phyloP scores from a whole-genome alignment of 2,888 invertebrate species.

The Nephrotoma flavescens region DNA sequence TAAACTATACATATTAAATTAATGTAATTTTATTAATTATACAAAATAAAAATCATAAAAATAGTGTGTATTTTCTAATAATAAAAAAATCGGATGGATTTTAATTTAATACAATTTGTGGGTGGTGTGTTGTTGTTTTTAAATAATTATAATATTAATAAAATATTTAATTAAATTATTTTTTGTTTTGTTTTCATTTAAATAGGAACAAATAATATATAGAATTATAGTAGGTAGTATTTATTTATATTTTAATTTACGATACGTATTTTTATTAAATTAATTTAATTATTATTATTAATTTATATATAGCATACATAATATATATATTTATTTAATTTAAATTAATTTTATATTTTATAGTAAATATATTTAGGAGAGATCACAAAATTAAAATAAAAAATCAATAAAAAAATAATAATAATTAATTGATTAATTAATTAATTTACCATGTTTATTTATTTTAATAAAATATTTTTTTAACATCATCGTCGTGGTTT shows the following conservation, averaged over 20 bases:
- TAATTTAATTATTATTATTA: background rate
- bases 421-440: background rate
- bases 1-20: background rate
- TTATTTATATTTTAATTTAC: background rate
- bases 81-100: background rate
- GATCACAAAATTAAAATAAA: background rate
- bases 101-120: background rate
- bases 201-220: background rate
- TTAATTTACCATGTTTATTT: background rate
- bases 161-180: background rate
- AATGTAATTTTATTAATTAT: background rate
- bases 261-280: background rate
- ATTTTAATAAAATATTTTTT: background rate
- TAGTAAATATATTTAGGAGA: background rate
- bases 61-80: background rate
- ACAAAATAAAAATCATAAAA: background rate
- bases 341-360: background rate
- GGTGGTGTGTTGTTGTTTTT: background rate
- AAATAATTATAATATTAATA: background rate
- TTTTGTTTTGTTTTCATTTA: background rate
- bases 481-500: background rate
- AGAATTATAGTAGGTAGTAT: background rate
- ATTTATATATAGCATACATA: background rate
- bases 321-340: background rate
- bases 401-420: background rate